phyloP scores from a whole-genome alignment of 2,113 vertebrate species.

The Xiphorhynchus elegans region DNA sequence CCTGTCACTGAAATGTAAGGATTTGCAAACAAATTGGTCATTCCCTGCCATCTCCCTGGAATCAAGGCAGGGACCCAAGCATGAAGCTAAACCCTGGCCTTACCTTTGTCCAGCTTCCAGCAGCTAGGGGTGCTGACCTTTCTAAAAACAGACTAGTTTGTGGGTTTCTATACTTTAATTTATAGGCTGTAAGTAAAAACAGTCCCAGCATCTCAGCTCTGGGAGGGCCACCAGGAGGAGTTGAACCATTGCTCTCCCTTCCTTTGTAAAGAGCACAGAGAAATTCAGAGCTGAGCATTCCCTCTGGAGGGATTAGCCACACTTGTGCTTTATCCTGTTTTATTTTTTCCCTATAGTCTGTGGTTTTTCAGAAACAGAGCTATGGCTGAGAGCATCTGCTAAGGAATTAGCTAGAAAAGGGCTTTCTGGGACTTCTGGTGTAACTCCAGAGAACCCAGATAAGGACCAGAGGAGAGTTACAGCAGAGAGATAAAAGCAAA shows the following conservation, averaged over 20 bases:
- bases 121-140: neutral
- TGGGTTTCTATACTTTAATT: neutral
- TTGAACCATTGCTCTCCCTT: neutral
- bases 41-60: neutral
- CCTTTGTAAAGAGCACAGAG: neutral
- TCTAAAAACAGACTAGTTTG: neutral
- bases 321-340: neutral
- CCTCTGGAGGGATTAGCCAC: neutral
- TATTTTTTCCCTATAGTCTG: neutral
- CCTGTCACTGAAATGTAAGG: neutral
- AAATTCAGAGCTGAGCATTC: neutral
- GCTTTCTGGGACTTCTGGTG: neutral
- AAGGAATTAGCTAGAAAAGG: neutral
- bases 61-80: neutral
- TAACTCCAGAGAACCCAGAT: neutral
- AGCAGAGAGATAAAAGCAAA: rapidly evolving
- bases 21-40: neutral
- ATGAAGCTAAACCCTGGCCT: neutral
- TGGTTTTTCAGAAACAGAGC: neutral
- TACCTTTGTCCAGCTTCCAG: neutral
- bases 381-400: neutral
- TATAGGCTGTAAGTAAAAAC: neutral
- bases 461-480: neutral
- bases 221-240: neutral
- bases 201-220: neutral